Percentiles rank a stretch among this genome's conserved stretches.
Evolutionary conservation across 2,113 vertebrate genomes (phyloP).

Genomic region (Muntiacus reevesi): DNA sequence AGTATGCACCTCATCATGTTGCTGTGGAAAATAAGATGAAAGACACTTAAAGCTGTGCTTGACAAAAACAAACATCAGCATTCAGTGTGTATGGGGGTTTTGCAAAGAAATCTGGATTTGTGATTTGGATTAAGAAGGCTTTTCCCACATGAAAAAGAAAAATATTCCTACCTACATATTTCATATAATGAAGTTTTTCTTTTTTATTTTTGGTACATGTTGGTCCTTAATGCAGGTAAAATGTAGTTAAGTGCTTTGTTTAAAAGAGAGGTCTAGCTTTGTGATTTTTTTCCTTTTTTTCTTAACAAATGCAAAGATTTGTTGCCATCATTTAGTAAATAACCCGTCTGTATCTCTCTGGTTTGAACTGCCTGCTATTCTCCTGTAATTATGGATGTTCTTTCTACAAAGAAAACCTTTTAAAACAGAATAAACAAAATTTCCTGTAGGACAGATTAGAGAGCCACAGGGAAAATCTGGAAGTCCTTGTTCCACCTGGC

Average conservation of each 20-base stretch:
- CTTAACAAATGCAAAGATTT: neutral
- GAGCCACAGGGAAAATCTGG: neutral
- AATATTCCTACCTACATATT: neutral
- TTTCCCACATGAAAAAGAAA: neutral
- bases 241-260: neutral
- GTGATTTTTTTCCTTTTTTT: neutral
- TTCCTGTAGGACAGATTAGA: neutral
- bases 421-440: slow-evolving; percentile 4
- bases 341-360: neutral
- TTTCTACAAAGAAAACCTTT: neutral
- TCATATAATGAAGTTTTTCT: neutral
- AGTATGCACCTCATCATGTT: neutral
- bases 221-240: neutral
- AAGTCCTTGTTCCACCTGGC: neutral
- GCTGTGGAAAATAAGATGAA: neutral
- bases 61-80: neutral
- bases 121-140: neutral
- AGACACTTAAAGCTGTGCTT: neutral
- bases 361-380: neutral
- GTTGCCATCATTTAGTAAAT: neutral
- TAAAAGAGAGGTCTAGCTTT: neutral
- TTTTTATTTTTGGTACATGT: neutral
- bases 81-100: neutral
- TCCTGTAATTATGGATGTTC: neutral
- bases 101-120: neutral